A percentile compares a stretch with the other conserved stretches of the same genome.
Evolutionary conservation across 2,797 vertebrate species (phyloP).

Genomic region (Alcedo atthis): DNA sequence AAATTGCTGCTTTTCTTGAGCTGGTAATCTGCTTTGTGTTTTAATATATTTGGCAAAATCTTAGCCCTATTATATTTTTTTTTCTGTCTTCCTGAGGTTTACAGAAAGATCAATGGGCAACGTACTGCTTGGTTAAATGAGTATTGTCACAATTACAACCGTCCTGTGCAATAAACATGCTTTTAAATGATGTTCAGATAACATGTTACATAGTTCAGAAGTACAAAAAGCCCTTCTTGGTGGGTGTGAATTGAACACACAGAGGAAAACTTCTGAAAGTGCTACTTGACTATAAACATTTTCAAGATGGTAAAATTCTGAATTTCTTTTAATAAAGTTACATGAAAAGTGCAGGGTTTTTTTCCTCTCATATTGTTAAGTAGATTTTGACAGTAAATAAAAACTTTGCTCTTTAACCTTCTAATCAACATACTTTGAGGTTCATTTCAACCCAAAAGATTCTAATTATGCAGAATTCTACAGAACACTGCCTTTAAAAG

Average conservation of each 20-base stretch:
- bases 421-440: background rate
- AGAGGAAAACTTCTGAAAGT: background rate
- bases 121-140: background rate
- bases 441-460: background rate
- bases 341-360: background rate
- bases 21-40: background rate
- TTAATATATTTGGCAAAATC: background rate
- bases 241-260: background rate
- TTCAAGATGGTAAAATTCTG: background rate
- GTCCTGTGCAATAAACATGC: background rate
- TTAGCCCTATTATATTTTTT: background rate
- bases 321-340: slow-evolving; percentile 34
- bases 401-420: background rate
- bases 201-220: background rate
- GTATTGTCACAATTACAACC: background rate
- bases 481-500: background rate
- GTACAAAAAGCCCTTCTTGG: background rate
- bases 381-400: background rate
- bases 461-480: background rate
- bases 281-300: background rate
- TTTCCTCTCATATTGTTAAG: background rate
- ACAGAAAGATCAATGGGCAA: background rate
- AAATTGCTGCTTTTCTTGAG: background rate
- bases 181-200: background rate
- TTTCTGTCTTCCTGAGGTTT: background rate